Base-by-base conservation (phyloP, 2,888 invertebrate genomes). In the Drosophila paranaensis region DNA sequence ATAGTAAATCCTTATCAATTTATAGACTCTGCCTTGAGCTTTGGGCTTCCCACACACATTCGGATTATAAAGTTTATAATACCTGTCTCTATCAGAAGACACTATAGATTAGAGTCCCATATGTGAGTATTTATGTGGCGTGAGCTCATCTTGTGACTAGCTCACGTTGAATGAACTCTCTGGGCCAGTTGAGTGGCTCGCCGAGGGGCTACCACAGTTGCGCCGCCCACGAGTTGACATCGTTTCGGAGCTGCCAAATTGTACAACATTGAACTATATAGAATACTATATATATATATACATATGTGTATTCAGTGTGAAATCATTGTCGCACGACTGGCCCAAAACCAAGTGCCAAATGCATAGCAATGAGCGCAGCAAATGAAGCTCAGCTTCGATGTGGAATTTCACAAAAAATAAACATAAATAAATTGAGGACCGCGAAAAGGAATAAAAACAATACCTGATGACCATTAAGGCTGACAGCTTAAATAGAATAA, bases 251-350 rank as follows among this genome's bases (percentile, higher is more conserved):
- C 51, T 74, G 78, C 78, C 78, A 78, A 79, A 65, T 35, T 79
- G 71, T 54, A 53, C 72, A 80, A 53, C 84, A 89, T 74, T 84
- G 84, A 89, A 87, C 84, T 72, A 89, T 58, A 84, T 77, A 83
- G 88, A 81, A 86, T 77, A 67, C 70, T 53, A 60, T 35, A 37
- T 1, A 30, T 30, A 30, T 30, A 30, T 37, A 53, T 39, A 37
- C 14, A 53, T n/a, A 33, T 20, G 13, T 35, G 8, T 37, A 48
- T 62, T 72, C 60, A 70, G 65, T 77, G 74, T 57, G 71, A 79
- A 77, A 79, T 66, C 71, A 85, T 68, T 80, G 82, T 80, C 70
- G 51, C 86, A 79, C 88, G 77, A 82, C 43, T 78, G 64, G 54
- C 53, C 46, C 56, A 54, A 71, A 35, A 35, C 8, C 45, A 78